Conservation (phyloP, 2,113 vertebrate genomes). For the Cyanistes caeruleus region DNA sequence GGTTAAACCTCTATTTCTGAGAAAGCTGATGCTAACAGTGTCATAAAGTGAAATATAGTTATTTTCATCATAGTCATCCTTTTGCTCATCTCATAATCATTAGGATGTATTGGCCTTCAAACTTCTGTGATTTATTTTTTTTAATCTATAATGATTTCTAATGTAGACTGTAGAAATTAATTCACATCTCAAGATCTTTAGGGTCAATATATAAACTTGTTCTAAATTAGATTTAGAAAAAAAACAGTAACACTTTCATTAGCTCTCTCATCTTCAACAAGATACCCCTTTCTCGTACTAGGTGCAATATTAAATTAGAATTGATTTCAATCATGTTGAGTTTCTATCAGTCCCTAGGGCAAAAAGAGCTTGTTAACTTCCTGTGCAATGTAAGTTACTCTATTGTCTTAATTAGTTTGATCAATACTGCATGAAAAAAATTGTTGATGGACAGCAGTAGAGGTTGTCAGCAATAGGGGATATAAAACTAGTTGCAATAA, state of each 20-base stretch:
- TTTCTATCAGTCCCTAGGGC: not conserved
- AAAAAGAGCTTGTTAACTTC: not conserved
- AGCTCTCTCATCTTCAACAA: not conserved
- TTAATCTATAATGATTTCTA: not conserved
- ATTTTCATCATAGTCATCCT: not conserved
- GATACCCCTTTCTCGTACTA: not conserved
- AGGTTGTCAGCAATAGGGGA: not conserved
- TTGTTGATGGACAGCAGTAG: not conserved
- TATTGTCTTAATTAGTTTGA: constrained; percentile 12
- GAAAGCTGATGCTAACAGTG: not conserved
- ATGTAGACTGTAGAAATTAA: not conserved
- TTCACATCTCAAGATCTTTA: not conserved
- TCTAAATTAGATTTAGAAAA: not conserved
- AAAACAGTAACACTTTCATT: not conserved
- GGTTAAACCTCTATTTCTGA: not conserved
- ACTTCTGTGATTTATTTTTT: not conserved
- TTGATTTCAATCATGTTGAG: not conserved
- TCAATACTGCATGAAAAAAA: not conserved
- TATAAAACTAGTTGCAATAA: not conserved
- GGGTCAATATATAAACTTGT: not conserved
- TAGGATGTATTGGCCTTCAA: not conserved
- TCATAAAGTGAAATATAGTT: not conserved
- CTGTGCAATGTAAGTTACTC: not conserved
- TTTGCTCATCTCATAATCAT: not conserved
- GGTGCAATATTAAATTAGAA: not conserved